Base-by-base conservation (phyloP, 2,113 vertebrate species). In the Menura novaehollandiae region DNA sequence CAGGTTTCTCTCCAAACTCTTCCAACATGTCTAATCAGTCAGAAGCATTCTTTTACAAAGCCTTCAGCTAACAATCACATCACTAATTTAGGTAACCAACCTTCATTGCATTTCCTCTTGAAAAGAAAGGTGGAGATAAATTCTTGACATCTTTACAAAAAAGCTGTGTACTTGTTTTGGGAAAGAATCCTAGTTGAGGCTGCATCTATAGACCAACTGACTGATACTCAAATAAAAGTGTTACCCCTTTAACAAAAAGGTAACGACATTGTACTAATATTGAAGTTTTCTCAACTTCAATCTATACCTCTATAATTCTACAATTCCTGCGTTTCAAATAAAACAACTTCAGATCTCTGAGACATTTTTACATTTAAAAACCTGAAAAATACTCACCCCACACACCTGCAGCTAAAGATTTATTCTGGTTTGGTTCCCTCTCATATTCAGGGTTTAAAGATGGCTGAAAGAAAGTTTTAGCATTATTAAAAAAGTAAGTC, bases 401-500 rank as follows among this genome's bases (percentile, higher is more conserved):
- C 35, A 98, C 98, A 95, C 98, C 97, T 49, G 97, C 96, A 95
- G 98, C 94, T 95, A 96, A 96, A 89, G 98, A 98, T 95, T 97
- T 98, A 93, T 96, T 98, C 94, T 98, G 98, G 94, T 97, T 98
- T 96, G 96, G 91, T 90, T 98, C 97, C 89, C 96, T 97, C 85
- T 98, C 98, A 91, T 97, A 97, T 69, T 98, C 97, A 89, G 98
- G 98, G 89, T 98, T 98, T 96, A 98, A 94, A 88, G 98, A 98
- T 3, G 98, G 98, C 98, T 98, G 73, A 78, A 98, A 97, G 10
- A 78, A 93, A 91, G 59, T 67, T 91, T 67, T 23, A 68, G 30
- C 21, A 63, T 51, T 46, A 71, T 64, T 81, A 4, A 32, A 51
- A 41, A 80, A 53, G 6, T 18, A 53, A 15, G 14, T 69, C 78